A percentile compares a stretch with the other conserved stretches of the same genome.
phyloP scores from a whole-genome alignment of 2,113 vertebrate species.

The Macrotis lagotis region DNA sequence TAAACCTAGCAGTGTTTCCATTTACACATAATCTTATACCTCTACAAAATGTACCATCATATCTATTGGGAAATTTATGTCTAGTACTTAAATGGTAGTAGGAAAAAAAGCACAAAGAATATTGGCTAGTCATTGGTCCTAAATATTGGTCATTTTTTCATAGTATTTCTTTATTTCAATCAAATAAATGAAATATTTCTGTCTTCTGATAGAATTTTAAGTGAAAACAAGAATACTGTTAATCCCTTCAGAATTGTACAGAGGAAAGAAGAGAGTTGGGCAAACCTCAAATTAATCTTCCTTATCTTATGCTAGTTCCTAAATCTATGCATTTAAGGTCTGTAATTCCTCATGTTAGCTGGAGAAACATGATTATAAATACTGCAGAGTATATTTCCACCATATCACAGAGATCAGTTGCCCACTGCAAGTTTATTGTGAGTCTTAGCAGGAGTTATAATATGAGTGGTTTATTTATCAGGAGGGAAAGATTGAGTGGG shows the following conservation, averaged over 20 bases:
- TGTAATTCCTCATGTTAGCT: neutral
- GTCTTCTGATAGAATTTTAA: neutral
- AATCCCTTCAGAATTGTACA: neutral
- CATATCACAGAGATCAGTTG: neutral
- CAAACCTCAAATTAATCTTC: neutral
- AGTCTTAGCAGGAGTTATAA: neutral
- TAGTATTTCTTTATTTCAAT: neutral
- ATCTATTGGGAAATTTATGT: neutral
- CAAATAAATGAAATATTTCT: neutral
- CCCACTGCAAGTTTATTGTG: neutral
- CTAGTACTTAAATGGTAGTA: neutral
- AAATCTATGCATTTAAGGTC: neutral
- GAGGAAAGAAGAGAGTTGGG: neutral
- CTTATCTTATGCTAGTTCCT: neutral
- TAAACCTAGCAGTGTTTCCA: neutral
- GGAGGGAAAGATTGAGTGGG: neutral
- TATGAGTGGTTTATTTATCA: neutral
- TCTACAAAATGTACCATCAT: neutral
- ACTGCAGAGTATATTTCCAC: neutral
- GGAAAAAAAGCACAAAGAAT: neutral
- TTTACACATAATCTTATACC: neutral
- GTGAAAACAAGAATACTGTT: neutral
- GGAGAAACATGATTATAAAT: neutral
- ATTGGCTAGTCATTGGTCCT: neutral
- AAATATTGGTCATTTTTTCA: neutral